These are phyloP conservation scores for Hypotaenidia okinawae DNA, from an alignment of 2,797 vertebrate genomes.

Conservation along the genomic window DNA sequence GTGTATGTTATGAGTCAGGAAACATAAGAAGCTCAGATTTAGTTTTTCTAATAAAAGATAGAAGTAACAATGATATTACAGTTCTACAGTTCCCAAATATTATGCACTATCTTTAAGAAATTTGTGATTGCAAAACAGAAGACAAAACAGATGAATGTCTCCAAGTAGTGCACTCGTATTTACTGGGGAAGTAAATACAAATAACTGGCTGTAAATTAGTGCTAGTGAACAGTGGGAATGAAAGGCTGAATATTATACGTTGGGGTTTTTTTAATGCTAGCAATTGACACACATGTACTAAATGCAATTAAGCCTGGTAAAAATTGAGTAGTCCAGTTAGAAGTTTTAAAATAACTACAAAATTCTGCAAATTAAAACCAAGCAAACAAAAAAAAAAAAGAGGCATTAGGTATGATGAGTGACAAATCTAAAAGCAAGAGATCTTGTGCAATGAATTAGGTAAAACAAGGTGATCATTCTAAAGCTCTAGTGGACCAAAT, in stretches of 20 bases:
- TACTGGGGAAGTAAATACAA: conserved; percentile 57
- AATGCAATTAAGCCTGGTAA: conserved; percentile 80
- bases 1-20: not conserved
- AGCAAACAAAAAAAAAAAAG: conserved; percentile 30
- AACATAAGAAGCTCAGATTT: conserved; percentile 29
- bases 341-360: conserved; percentile 70
- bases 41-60: conserved; percentile 27
- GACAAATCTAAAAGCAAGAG: conserved; percentile 75
- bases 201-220: conserved; percentile 50
- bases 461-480: conserved; percentile 69
- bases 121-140: conserved; percentile 43
- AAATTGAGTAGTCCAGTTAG: conserved; percentile 78
- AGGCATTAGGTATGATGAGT: conserved; percentile 77
- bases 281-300: conserved; percentile 58
- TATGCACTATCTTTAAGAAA: conserved; percentile 26
- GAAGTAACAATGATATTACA: not conserved
- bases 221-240: conserved; percentile 47
- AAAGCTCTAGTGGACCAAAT: conserved; percentile 60
- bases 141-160: conserved; percentile 54
- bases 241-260: conserved; percentile 9
- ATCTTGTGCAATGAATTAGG: conserved; percentile 84
- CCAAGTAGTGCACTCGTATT: conserved; percentile 38
- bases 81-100: conserved; percentile 5
- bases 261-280: not conserved
- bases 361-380: conserved; percentile 74